phyloP scores from a whole-genome alignment of 2,797 vertebrate genomes.

The Lerista edwardsae region DNA sequence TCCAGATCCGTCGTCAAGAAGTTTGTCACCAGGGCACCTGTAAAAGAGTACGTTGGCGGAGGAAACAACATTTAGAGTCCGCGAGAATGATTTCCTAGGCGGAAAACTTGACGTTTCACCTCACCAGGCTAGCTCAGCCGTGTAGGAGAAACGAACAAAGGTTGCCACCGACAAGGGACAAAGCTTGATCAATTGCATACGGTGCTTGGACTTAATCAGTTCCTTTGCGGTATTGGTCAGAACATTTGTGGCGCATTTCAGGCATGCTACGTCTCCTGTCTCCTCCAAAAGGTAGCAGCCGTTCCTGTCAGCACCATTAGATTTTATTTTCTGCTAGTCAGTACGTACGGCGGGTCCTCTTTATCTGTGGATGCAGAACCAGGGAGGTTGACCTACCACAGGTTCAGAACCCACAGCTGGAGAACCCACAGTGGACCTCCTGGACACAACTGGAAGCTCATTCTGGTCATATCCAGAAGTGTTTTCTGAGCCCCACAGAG shows the following conservation, averaged over 20 bases:
- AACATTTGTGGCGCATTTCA: neutral
- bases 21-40: conserved; percentile 91
- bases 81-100: conserved; percentile 6
- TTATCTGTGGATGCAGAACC: too few relatives aligned
- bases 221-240: neutral
- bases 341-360: too few relatives aligned
- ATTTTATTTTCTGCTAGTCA: too few relatives aligned
- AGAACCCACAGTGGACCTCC: too few relatives aligned
- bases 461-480: too few relatives aligned
- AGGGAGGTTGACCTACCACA: too few relatives aligned
- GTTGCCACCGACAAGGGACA: neutral
- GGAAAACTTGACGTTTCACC: neutral
- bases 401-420: too few relatives aligned
- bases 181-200: neutral
- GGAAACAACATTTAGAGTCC: conserved; percentile 10
- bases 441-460: too few relatives aligned
- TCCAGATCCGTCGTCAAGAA: conserved; percentile 89
- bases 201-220: neutral
- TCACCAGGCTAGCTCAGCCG: neutral
- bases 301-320: too few relatives aligned
- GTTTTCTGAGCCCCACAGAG: too few relatives aligned
- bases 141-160: neutral
- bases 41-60: neutral
- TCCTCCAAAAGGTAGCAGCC: too few relatives aligned
- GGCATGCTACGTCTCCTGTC: neutral